phyloP scores from a whole-genome alignment of 1,140 invertebrate species.

The Nasonia vitripennis region DNA sequence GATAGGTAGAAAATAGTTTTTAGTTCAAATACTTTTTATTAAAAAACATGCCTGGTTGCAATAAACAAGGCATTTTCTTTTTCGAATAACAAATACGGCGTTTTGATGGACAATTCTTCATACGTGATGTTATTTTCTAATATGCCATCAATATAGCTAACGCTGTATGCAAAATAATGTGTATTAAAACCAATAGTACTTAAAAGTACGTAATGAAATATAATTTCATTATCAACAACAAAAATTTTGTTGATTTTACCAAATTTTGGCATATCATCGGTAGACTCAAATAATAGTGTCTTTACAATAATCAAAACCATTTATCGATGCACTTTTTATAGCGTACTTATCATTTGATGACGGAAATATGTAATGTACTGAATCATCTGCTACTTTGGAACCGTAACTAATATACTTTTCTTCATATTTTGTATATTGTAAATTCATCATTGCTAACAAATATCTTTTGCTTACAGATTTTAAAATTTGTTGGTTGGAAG shows the following conservation, averaged over 20 bases:
- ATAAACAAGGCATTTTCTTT: neutral
- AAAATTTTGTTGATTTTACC: slow-evolving; percentile 26
- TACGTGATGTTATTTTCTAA: neutral
- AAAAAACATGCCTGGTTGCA: too few relatives aligned
- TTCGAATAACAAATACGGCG: neutral
- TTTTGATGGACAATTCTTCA: neutral
- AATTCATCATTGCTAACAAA: too few relatives aligned
- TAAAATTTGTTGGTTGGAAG: slow-evolving; percentile 48
- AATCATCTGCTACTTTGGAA: too few relatives aligned
- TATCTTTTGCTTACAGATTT: too few relatives aligned
- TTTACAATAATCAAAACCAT: too few relatives aligned
- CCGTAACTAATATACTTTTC: neutral
- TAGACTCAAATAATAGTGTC: neutral
- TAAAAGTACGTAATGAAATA: neutral
- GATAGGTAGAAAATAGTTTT: too few relatives aligned
- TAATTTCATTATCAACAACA: neutral
- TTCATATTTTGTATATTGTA: neutral
- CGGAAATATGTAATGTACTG: too few relatives aligned
- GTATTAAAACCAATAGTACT: slow-evolving; percentile 1
- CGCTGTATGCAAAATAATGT: slow-evolving; percentile 18
- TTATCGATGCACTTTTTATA: too few relatives aligned
- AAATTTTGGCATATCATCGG: slow-evolving; percentile 35
- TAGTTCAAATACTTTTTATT: too few relatives aligned
- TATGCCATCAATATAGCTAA: neutral
- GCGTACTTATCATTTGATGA: too few relatives aligned